Evolutionary conservation across 2,797 vertebrate genomes (phyloP), one percentile per base, ranked within the genome.

Genomic region (Eulemur mongoz): DNA sequence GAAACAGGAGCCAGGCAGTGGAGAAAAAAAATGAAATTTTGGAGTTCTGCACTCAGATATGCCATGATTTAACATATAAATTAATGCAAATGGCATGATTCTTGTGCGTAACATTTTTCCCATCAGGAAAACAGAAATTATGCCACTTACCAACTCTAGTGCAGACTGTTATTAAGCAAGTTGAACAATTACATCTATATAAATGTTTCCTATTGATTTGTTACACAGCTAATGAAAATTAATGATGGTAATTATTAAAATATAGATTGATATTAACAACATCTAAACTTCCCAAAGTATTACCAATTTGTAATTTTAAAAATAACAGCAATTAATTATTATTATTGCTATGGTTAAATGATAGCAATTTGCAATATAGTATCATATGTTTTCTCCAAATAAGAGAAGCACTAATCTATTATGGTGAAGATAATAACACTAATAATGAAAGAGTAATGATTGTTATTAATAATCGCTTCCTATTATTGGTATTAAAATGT

Each of bases 291-390:
- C 45, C 45, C 82, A 97, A 96, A 96, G 63, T 89, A 97, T 89
- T 78, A 95, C 91, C 84, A 96, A 91, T 93, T 82, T 79, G 91
- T 93, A 96, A 83, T 76, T 95, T 94, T 96, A 67, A 67, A 94
- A 96, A 93, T 96, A 93, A 98, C n/a, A 96, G 52, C 57, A 82
- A 91, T 97, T 85, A 85, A 92, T 97, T 82, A 91, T 92, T 25
- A 78, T 89, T 93, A 97, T 93, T 93, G 90, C 69, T 92, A 93
- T 30, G 14, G 78, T 67, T 94, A 95, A 95, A 59, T 76, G 63
- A 94, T 94, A 93, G 96, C 92, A 88, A 92, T 93, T 86, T 94
- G 9, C 89, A 95, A 91, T 88, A 93, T 40, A 75, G 18, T 86
- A 91, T 95, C 78, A 81, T 76, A 93, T 50, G 75, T 81, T 93